These are phyloP conservation scores for Apotomis capreana DNA, from an alignment of 2,888 invertebrate genomes.

Conservation along the genomic window DNA sequence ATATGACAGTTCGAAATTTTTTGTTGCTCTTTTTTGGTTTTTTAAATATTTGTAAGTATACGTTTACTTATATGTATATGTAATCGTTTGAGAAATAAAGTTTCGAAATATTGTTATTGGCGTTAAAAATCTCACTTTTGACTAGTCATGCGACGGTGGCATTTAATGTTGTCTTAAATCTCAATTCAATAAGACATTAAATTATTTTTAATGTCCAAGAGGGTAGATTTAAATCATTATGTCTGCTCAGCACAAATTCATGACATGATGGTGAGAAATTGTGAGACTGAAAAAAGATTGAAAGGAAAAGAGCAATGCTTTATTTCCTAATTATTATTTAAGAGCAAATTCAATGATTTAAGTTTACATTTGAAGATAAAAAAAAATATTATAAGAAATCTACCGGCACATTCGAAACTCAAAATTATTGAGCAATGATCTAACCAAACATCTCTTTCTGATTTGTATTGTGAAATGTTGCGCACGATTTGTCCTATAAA, in stretches of 20 bases:
- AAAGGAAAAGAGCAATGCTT: not conserved
- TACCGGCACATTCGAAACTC: not conserved
- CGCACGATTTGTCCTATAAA: not conserved
- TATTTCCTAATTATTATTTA: slow-evolving; percentile 15
- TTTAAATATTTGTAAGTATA: slow-evolving; percentile 27
- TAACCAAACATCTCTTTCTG: not conserved
- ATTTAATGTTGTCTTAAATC: slow-evolving; percentile 56
- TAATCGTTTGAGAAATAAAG: slow-evolving; percentile 45
- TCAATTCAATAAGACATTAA: slow-evolving; percentile 11
- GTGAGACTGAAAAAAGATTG: slow-evolving; percentile 36
- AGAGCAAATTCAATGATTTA: slow-evolving; percentile 21
- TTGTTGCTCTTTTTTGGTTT: slow-evolving; percentile 31
- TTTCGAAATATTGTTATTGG: slow-evolving; percentile 48
- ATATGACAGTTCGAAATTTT: slow-evolving; percentile 44
- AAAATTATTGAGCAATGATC: not conserved
- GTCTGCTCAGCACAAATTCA: slow-evolving; percentile 38
- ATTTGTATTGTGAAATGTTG: not conserved
- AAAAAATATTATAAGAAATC: not conserved
- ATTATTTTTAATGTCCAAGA: slow-evolving; percentile 23
- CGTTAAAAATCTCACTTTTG: slow-evolving; percentile 54
- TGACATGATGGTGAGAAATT: slow-evolving; percentile 30
- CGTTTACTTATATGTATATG: slow-evolving; percentile 38
- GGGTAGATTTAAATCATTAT: slow-evolving; percentile 3
- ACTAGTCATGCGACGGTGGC: slow-evolving; percentile 65
- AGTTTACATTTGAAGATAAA: not conserved